These are phyloP conservation scores for Tiaroga cobitis DNA, from an alignment of 2,797 vertebrate species.

Conservation along the genomic window DNA sequence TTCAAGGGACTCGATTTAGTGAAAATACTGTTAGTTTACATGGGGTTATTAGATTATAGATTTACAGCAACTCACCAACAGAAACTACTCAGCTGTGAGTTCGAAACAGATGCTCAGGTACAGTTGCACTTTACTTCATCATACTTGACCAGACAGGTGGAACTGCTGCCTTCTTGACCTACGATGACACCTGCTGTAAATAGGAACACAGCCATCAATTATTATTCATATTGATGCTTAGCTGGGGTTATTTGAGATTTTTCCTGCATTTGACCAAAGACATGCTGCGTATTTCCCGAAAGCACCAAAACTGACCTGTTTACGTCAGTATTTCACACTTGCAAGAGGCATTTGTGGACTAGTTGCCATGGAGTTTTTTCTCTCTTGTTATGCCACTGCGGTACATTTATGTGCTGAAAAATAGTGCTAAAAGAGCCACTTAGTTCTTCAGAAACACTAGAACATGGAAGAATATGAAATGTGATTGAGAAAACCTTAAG, in stretches of 20 bases:
- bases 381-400: conserved; percentile 27
- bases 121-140: neutral
- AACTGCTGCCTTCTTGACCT: neutral
- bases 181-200: neutral
- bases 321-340: conserved; percentile 53
- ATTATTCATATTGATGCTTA: neutral
- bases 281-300: conserved; percentile 26
- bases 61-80: conserved; percentile 55
- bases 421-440: conserved; percentile 6
- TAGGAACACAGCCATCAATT: neutral
- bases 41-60: conserved; percentile 75
- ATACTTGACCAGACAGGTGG: neutral
- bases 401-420: conserved; percentile 4
- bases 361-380: conserved; percentile 57
- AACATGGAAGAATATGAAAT: neutral
- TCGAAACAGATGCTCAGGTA: neutral
- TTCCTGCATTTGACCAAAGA: conserved; percentile 5
- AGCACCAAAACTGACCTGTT: conserved; percentile 45
- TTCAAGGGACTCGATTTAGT: conserved; percentile 63
- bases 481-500: no score
- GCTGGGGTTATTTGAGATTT: neutral
- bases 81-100: conserved; percentile 49
- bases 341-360: conserved; percentile 41
- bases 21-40: conserved; percentile 63
- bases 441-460: neutral